Evolutionary conservation across 2,888 invertebrate species (phyloP).

Genomic region (Yponomeuta cagnagella): DNA sequence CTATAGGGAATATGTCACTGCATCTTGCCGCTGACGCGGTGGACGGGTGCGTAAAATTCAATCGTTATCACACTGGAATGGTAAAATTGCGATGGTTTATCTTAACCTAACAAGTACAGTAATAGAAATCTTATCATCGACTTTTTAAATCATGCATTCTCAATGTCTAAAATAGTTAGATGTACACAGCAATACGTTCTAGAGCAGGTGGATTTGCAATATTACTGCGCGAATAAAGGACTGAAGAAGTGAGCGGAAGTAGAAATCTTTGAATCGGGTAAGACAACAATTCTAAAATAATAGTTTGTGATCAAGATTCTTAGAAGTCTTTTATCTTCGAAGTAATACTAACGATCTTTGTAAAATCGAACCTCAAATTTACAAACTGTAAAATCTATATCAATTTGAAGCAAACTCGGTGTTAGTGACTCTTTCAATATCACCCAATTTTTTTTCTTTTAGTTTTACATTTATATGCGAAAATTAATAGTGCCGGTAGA

Average conservation of each 20-base stretch:
- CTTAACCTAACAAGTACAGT: conserved; percentile 1
- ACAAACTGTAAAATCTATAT: background rate
- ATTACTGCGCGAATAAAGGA: conserved; percentile 2
- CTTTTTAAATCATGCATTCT: conserved; percentile 1
- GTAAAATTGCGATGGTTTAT: background rate
- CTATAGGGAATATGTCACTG: conserved; percentile 5
- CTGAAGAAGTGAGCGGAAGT: background rate
- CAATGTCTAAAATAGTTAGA: conserved; percentile 5
- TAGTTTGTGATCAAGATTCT: background rate
- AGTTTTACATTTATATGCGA: background rate
- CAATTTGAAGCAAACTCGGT: background rate
- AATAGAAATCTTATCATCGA: background rate
- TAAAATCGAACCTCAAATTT: background rate
- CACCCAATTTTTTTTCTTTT: background rate
- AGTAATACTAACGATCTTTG: background rate
- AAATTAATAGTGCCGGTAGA: background rate
- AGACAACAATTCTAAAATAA: background rate
- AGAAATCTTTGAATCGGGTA: background rate
- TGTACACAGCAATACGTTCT: background rate
- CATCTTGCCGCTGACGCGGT: background rate
- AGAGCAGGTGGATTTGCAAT: conserved; percentile 1
- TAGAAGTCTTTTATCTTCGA: background rate
- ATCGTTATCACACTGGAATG: background rate
- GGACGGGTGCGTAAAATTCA: conserved; percentile 5
- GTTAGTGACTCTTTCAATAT: background rate